phyloP scores from a whole-genome alignment of 2,113 vertebrate genomes.

The Labrus mixtus region DNA sequence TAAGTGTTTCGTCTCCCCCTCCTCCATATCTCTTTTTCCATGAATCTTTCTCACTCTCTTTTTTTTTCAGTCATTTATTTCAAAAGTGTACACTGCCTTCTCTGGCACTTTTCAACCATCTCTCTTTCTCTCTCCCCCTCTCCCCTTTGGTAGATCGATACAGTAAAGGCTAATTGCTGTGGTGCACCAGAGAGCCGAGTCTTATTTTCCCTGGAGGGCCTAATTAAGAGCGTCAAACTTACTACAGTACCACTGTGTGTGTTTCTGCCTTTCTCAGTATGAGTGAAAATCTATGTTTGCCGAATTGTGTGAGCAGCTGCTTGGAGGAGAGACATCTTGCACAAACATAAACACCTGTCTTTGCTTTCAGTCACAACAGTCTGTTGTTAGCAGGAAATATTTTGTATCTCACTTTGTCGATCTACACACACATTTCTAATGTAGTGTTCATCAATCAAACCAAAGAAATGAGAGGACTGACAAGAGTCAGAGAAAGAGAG shows the following conservation, averaged over 20 bases:
- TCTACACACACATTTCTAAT: background rate
- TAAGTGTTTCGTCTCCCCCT: too few relatives aligned
- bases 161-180: conserved; percentile 59
- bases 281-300: background rate
- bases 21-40: too few relatives aligned
- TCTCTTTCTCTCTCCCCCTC: background rate
- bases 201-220: conserved; percentile 56
- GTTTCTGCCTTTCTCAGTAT: background rate
- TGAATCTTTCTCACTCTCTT: background rate
- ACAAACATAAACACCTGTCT: background rate
- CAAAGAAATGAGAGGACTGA: too few relatives aligned
- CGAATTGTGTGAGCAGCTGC: background rate
- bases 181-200: conserved; percentile 44
- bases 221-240: conserved; percentile 59
- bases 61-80: background rate
- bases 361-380: background rate
- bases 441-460: too few relatives aligned
- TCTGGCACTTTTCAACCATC: conserved; percentile 9
- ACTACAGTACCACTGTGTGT: background rate
- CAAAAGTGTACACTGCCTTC: background rate
- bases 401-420: background rate
- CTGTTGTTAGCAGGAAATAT: background rate
- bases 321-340: conserved; percentile 20
- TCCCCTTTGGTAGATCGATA: conserved; percentile 57
- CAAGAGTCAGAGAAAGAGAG: too few relatives aligned